Base-by-base conservation (phyloP, 1,140 invertebrate genomes). In the Schlechtendalia chinensis region DNA sequence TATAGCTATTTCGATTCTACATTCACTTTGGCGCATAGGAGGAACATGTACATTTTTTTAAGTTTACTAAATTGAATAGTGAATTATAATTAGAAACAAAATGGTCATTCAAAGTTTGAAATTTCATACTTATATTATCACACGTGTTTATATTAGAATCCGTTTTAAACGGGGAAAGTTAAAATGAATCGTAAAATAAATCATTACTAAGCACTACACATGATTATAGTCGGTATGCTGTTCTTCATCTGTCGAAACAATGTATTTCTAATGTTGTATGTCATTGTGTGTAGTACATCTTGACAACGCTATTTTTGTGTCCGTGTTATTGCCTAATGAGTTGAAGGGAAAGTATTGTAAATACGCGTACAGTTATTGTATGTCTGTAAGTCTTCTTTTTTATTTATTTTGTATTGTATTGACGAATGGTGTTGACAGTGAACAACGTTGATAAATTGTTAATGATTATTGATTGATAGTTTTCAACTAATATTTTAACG, bases 231-330 rank as follows among this genome's bases (percentile, higher is more conserved):
- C 54, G 19, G 50, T 74, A 56, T 29, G 71, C 27, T 32, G 53
- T 54, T 58, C 71, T 54, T 74, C 50, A 22, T 74, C n/a, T 22
- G 29, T 32, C 29, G 27, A 56, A 74, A 74, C 71, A 74, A 74
- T 74, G 53, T 74, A 39, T 74, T 74, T 56, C 71, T 74, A 74
- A 74, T 74, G 71, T 29, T n/a, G 54, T 74, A 29, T 45, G 50
- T 54, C 71, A 74, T 56, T 56, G 71, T 56, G 10, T n/a, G 27
- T 14, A 0, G 71, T 22, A n/a, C 17, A 56, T 74, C 71, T 74
- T 45, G 29, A 56, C 45, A 11, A 50, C 27, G 6, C 19, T 32
- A 29, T 56, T 32, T 24, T 54, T 14, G 14, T 47, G 16, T 16
- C 67, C 14, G n/a, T n/a, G 54, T 32, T 74, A 39, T 74, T 56